A percentile compares a stretch with the other conserved stretches of the same genome.
phyloP scores from a whole-genome alignment of 1,140 invertebrate genomes.

The Chlorops oryzae region DNA sequence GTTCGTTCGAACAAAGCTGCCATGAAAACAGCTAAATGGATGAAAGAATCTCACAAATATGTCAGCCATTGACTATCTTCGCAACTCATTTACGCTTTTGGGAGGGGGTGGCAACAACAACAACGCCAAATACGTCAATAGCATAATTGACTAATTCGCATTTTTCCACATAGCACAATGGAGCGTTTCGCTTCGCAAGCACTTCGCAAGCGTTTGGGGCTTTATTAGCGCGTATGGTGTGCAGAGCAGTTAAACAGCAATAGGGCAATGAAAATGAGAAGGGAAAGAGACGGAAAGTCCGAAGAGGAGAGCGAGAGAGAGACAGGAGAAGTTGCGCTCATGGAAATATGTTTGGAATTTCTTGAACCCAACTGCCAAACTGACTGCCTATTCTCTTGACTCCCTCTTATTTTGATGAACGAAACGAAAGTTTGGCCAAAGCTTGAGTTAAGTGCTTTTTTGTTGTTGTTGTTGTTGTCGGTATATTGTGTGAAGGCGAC shows the following conservation, averaged over 20 bases:
- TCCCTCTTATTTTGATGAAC: too few relatives aligned
- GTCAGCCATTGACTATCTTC: too few relatives aligned
- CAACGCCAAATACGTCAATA: not conserved
- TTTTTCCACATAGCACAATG: too few relatives aligned
- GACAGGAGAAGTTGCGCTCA: not conserved
- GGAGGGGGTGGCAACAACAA: too few relatives aligned
- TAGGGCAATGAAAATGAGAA: not conserved
- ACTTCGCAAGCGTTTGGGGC: too few relatives aligned
- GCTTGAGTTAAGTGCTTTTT: conserved; percentile 13
- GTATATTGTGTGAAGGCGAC: conserved; percentile 34
- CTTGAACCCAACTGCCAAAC: not conserved
- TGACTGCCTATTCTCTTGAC: too few relatives aligned
- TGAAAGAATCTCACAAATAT: too few relatives aligned
- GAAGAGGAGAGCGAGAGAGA: not conserved
- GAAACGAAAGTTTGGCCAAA: too few relatives aligned
- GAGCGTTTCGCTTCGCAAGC: too few relatives aligned
- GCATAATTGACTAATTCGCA: conserved; percentile 14
- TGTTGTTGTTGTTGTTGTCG: conserved; percentile 8
- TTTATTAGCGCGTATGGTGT: too few relatives aligned
- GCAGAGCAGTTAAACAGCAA: not conserved
- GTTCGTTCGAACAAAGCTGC: too few relatives aligned
- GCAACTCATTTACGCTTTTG: not conserved
- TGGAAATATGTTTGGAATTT: not conserved
- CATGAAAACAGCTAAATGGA: too few relatives aligned
- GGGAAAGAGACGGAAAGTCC: not conserved